Evolutionary conservation across 2,888 invertebrate genomes (phyloP).

Genomic region (Acrobeloides nanus): DNA sequence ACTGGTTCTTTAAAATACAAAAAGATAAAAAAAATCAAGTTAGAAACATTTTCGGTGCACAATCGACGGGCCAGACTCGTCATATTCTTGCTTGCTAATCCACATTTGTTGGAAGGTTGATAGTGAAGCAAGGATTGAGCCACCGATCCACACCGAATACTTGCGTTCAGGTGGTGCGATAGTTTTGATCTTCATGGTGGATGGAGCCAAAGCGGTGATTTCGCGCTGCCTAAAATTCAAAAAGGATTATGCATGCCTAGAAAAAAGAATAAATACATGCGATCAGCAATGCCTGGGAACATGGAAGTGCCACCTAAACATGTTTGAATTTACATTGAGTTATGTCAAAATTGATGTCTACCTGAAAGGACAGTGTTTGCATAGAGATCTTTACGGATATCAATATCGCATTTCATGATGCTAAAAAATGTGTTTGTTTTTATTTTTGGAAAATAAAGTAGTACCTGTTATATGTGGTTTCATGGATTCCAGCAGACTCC

Average conservation of each 20-base stretch:
- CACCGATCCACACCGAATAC: constrained; percentile 96
- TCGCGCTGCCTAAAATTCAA: too few species aligned
- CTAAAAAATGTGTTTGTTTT: too few species aligned
- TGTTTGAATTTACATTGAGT: too few species aligned
- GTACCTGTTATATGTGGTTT: constrained; percentile 68
- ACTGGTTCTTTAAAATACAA: too few species aligned
- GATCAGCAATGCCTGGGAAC: constrained; percentile 92
- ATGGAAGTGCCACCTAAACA: constrained; percentile 69
- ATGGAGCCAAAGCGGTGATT: constrained; percentile 36
- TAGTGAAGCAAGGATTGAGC: constrained; percentile 84
- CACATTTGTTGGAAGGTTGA: constrained; percentile 86
- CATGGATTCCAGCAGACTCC: constrained; percentile 56
- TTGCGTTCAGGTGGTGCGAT: constrained; percentile 69
- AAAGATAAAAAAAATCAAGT: too few species aligned
- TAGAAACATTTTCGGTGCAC: constrained; percentile 90
- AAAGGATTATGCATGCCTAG: too few species aligned
- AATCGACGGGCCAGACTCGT: constrained; percentile 88
- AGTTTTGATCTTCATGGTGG: constrained; percentile 44
- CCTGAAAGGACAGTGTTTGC: constrained; percentile 55
- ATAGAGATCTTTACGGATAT: constrained; percentile 61
- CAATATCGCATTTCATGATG: constrained; percentile 89
- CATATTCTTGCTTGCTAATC: constrained; percentile 78
- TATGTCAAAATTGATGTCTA: too few species aligned
- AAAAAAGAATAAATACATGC: too few species aligned
- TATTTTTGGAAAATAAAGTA: too few species aligned